Conservation (phyloP, 2,888 invertebrate species). For the Dynastes maya region DNA sequence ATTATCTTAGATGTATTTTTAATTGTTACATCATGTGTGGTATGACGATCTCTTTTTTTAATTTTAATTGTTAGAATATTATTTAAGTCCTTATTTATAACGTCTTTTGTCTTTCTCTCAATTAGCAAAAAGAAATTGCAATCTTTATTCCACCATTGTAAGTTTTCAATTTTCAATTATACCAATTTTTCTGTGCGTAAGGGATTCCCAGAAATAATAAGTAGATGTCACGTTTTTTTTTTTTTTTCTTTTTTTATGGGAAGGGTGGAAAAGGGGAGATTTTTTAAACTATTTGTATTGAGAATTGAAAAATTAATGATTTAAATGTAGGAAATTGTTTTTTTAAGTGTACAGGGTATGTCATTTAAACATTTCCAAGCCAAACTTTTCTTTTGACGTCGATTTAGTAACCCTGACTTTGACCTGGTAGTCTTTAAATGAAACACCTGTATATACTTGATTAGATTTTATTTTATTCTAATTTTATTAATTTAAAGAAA, state of each 20-base stretch:
- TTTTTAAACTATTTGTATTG: not conserved
- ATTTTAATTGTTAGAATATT: not conserved
- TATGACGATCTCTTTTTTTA: constrained; percentile 28
- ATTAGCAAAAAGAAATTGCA: not conserved
- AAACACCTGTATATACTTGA: no score
- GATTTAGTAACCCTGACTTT: no score
- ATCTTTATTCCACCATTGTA: constrained; percentile 11
- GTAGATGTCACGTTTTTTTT: no score
- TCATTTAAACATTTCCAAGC: no score
- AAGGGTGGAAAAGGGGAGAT: no score
- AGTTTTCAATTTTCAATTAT: constrained; percentile 36
- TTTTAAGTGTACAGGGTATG: not conserved
- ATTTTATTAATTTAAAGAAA: not conserved
- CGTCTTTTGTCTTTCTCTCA: not conserved
- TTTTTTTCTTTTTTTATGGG: no score
- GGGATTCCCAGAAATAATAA: no score
- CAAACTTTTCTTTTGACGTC: no score
- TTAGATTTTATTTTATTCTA: not conserved
- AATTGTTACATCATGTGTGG: not conserved
- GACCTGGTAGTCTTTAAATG: no score
- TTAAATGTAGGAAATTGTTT: not conserved
- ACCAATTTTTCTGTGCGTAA: not conserved
- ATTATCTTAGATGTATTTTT: constrained; percentile 15
- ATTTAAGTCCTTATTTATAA: constrained; percentile 19
- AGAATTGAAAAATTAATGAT: constrained; percentile 18